These are phyloP conservation scores for Trididemnum nubilum DNA, from an alignment of 23 tunicate genomes.

Conservation along the genomic window DNA sequence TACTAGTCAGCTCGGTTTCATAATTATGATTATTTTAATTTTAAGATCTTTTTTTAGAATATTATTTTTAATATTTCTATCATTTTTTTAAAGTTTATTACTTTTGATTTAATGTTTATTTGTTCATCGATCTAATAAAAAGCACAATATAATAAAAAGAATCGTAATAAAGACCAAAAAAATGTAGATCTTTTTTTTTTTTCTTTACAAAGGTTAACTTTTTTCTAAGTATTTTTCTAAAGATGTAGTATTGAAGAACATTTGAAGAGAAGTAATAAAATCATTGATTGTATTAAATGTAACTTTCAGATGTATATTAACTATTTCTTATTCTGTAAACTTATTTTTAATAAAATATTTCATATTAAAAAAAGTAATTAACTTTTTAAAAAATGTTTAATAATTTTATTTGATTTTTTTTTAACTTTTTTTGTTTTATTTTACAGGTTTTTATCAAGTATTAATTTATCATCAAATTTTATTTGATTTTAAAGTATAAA, in stretches of 20 bases:
- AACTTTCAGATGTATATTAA: neutral
- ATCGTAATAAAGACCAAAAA: neutral
- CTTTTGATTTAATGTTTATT: conserved; percentile 2
- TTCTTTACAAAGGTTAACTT: neutral
- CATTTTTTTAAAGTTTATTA: conserved; percentile 21
- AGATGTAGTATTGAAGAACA: neutral
- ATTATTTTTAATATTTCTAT: neutral
- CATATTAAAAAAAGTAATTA: neutral
- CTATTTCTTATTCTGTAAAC: neutral
- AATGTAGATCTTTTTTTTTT: neutral
- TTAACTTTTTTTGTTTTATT: neutral
- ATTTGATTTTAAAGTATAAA: neutral
- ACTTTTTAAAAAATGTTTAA: neutral
- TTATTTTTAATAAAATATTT: neutral
- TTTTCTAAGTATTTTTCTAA: conserved; percentile 18
- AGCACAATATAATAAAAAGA: neutral
- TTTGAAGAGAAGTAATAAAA: neutral
- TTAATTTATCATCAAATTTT: neutral
- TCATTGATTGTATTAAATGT: neutral
- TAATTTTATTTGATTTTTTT: neutral
- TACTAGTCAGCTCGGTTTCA: conserved; percentile 29
- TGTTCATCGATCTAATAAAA: neutral
- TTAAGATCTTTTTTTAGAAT: neutral
- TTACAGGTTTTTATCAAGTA: neutral
- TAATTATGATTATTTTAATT: neutral